Percentiles rank a stretch among this genome's conserved stretches.
Evolutionary conservation across 2,888 invertebrate genomes (phyloP).

Genomic region (Hemistola chrysoprasaria): DNA sequence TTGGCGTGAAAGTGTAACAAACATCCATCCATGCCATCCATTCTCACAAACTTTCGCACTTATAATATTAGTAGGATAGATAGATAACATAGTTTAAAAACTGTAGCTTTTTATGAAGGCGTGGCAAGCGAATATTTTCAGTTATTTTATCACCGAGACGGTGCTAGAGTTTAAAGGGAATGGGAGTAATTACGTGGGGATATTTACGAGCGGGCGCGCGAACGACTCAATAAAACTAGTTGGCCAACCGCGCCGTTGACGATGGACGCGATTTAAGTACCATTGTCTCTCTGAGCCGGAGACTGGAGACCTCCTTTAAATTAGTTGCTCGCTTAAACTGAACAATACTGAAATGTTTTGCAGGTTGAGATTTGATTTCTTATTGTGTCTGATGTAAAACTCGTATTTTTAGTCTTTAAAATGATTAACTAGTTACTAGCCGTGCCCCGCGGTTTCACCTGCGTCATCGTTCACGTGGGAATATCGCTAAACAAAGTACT

Average conservation of each 20-base stretch:
- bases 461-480: no score
- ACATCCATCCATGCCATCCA: no score
- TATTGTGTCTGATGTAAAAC: no score
- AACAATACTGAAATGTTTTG: conserved; percentile 10
- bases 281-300: conserved; percentile 58
- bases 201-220: conserved; percentile 72
- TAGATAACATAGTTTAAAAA: not conserved
- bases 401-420: no score
- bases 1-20: no score
- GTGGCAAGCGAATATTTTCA: conserved; percentile 38
- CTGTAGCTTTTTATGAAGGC: conserved; percentile 1
- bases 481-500: no score
- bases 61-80: no score
- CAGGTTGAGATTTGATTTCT: not conserved
- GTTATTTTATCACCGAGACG: conserved; percentile 53
- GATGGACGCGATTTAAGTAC: conserved; percentile 57
- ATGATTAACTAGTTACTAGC: no score
- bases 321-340: conserved; percentile 25
- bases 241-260: conserved; percentile 67
- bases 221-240: conserved; percentile 76
- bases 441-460: no score
- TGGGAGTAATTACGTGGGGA: conserved; percentile 73
- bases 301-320: conserved; percentile 47
- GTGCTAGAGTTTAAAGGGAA: conserved; percentile 58
- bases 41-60: no score